A percentile compares a stretch with the other conserved stretches of the same genome.
These are phyloP conservation scores for Smutsia temminckii DNA, from an alignment of 2,797 vertebrate species.

Conservation along the genomic window DNA sequence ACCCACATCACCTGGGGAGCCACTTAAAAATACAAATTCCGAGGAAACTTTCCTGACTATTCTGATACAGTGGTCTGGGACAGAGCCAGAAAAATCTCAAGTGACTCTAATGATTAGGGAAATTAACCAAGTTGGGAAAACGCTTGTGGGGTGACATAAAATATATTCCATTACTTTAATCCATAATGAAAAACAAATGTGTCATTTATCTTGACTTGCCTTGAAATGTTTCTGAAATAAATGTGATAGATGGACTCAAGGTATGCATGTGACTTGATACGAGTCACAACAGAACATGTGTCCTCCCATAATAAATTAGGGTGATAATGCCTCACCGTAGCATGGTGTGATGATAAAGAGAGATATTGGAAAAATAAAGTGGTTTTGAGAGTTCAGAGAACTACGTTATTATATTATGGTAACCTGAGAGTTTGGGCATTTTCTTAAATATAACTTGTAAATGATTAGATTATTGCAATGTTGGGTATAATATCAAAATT, in stretches of 20 bases:
- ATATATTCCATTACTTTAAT: background rate
- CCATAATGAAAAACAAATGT: background rate
- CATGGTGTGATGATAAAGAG: background rate
- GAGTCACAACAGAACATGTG: background rate
- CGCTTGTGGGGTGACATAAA: background rate
- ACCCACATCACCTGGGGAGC: conserved; percentile 65
- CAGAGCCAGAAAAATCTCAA: conserved; percentile 67
- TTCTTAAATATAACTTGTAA: background rate
- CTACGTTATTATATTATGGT: background rate
- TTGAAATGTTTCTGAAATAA: conserved; percentile 45
- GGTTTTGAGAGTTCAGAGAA: background rate
- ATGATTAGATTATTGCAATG: background rate
- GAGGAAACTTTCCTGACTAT: conserved; percentile 62
- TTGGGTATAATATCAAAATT: background rate
- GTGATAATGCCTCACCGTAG: background rate
- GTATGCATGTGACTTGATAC: background rate
- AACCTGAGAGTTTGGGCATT: background rate
- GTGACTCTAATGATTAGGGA: conserved; percentile 62
- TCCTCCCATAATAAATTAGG: background rate
- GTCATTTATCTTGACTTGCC: background rate
- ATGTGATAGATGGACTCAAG: background rate
- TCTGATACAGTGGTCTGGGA: conserved; percentile 52
- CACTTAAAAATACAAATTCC: conserved; percentile 75
- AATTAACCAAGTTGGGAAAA: conserved; percentile 59
- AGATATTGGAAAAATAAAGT: background rate